These are phyloP conservation scores for Sylvilagus floridanus DNA, from an alignment of 2,797 vertebrate species.

Conservation along the genomic window DNA sequence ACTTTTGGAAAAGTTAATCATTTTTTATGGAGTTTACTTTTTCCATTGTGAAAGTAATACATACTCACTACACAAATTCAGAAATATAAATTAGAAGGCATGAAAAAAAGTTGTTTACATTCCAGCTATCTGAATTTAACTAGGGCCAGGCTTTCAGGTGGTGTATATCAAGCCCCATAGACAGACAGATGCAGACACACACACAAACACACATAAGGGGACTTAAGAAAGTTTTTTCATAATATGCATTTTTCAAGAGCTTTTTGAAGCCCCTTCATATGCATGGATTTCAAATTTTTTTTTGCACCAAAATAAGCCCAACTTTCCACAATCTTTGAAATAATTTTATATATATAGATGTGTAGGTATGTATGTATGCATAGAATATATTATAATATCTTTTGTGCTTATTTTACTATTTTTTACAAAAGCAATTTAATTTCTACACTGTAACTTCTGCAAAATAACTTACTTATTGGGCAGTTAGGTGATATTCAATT, in stretches of 20 bases:
- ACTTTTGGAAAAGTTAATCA: constrained; percentile 60
- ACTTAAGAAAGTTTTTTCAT: background rate
- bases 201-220: background rate
- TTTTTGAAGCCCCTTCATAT: too few relatives aligned
- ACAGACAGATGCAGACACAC: too few relatives aligned
- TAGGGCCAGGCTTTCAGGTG: background rate
- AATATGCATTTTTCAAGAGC: too few relatives aligned
- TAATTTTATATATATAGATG: background rate
- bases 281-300: too few relatives aligned
- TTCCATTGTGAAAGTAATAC: constrained; percentile 50
- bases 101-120: background rate
- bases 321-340: too few relatives aligned
- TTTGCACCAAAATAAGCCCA: too few relatives aligned
- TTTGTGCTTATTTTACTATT: background rate
- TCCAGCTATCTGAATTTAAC: background rate
- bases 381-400: background rate
- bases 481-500: constrained; percentile 15
- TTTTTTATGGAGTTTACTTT: constrained; percentile 55
- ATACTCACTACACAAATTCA: constrained; percentile 25
- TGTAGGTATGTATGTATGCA: background rate
- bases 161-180: background rate
- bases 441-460: background rate
- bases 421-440: background rate
- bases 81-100: constrained; percentile 37
- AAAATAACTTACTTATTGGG: constrained; percentile 3